Conservation (phyloP, 2,888 invertebrate genomes). For the Coelogynopora nodosa region DNA sequence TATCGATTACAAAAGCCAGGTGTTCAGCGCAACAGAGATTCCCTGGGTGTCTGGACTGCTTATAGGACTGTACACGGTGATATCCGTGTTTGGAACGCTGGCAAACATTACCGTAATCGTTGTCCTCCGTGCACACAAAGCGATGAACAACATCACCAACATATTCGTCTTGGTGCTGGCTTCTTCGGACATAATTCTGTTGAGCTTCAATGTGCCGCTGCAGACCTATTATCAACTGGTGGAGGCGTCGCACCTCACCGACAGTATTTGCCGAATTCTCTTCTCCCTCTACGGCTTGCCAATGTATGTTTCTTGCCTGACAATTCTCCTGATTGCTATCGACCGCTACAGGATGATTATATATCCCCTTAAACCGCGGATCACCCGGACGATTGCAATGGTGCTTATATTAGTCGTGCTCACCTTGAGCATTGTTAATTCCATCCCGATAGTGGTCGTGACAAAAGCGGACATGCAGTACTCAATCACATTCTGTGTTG, state of each 20-base stretch:
- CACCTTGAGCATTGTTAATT: constrained; percentile 36
- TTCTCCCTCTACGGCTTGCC: constrained; percentile 42
- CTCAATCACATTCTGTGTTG: constrained; percentile 25
- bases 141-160: constrained; percentile 43
- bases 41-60: not conserved
- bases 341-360: constrained; percentile 44
- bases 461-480: not conserved
- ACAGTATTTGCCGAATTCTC: constrained; percentile 18
- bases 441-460: constrained; percentile 25
- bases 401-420: not conserved
- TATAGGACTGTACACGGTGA: not conserved
- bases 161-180: constrained; percentile 41
- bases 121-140: not conserved
- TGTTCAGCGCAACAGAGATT: too few species aligned
- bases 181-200: constrained; percentile 41
- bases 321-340: constrained; percentile 44
- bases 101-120: constrained; percentile 38
- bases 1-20: too few species aligned
- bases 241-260: not conserved
- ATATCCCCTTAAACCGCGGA: constrained; percentile 39
- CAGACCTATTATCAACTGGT: constrained; percentile 31
- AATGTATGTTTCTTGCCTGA: constrained; percentile 42
- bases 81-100: constrained; percentile 34
- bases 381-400: not conserved
- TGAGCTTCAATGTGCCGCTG: constrained; percentile 33